Evolutionary conservation across 2,888 invertebrate species (phyloP), one percentile per base, ranked within the genome.

Genomic region (Phrixothrix hirtus): DNA sequence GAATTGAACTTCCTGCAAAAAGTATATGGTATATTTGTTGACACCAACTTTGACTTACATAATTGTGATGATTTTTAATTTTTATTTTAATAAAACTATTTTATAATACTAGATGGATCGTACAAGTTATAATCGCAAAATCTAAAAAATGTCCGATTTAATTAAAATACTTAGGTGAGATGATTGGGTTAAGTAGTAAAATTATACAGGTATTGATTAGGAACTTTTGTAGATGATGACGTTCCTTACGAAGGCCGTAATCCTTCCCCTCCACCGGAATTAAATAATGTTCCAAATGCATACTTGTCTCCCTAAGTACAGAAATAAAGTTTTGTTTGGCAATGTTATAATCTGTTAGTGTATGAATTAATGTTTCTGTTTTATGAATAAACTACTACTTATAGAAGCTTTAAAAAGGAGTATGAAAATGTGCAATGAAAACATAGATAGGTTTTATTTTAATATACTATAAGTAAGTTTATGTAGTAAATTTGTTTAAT

Each of bases 241-340:
- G 70, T 67, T 29, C 69, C 75, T 15, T 76, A 76, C 50, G 75
- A 75, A 63, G 75, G 76, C 35, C 67, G 76, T 50, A 76, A 76
- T 61, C 76, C 76, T 32, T 76, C 76, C 13, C 76, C 76, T 7
- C 76, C 76, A 4, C 76, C 76, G 7, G 65, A 73, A 52, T 60
- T 72, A 55, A 68, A 64, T 38, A 55, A 42, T 32, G 51, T 36
- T 17, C 14, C 49, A 5, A 34, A 39, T 26, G 44, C 55, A 12
- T 55, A 51, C 17, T 49, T 44, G 11, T 45, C 50, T 26, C 59
- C 57, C 30, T 61, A 55, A 58, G 41, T 15, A 11, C 26, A 27
- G 12, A 26, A 32, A 21, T 38, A 29, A n/a, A 14, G 14, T 6
- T n/a, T 27, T 25, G 9, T 21, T 35, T 17, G 15, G 12, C 29